Evolutionary conservation across 2,888 invertebrate species (phyloP), one percentile per base, ranked within the genome.

Genomic region (Chydorus sphaericus): DNA sequence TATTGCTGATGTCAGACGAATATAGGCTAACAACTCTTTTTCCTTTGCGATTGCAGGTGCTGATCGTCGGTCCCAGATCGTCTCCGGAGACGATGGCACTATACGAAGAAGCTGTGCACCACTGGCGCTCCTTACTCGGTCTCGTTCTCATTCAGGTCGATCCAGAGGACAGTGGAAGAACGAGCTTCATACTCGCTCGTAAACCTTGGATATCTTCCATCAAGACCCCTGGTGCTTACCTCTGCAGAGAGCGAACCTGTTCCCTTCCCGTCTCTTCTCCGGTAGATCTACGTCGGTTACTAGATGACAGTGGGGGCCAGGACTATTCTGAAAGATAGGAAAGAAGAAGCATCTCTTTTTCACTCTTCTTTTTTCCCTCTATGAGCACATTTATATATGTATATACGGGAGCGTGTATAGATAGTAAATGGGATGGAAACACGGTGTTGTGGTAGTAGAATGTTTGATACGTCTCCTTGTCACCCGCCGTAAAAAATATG

Each of bases 181-280:
- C 20, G 14, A 20, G 20, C 6, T 64, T 72, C 56, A 61, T 77
- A 39, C 65, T 68, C 31, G 63, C 67, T 4, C 69, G 68, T 56
- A 68, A 72, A 48, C 67, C 69, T 70, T 73, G 75, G 57, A 65
- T 80, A 26, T 59, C 56, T 56, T 30, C 52, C n/a, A 52, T 52
- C 36, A 52, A 52, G 30, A 29, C 33, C 33, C 4, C 36, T 36
- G 75, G 78, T 28, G 86, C 82, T 23, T 86, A 82, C 67, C 83
- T 87, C n/a, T 88, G 88, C 66, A 76, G 81, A 6, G 80, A 83
- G 62, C 81, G 78, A 67, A 74, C 82, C 2, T 88, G 87, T 68
- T 80, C 81, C 5, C 70, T 85, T 55, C 87, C 87, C 2, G 82
- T 85, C 49, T 81, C 80, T 0, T 78, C 79, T 54, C 77, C 80